Conservation (phyloP, 1,140 invertebrate genomes). For the Carcinoscorpius rotundicauda region DNA sequence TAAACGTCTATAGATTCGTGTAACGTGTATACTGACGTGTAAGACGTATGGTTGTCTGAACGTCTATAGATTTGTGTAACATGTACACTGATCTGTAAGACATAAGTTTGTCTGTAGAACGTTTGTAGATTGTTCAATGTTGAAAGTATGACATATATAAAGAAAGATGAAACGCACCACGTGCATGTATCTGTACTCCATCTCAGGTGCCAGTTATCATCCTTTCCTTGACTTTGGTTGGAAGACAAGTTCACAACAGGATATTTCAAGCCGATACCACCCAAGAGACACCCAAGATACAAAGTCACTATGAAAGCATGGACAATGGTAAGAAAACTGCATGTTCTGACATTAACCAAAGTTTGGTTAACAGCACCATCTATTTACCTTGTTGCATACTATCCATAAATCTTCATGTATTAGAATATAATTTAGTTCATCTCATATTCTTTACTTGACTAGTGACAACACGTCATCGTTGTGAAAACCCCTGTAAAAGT, state of each 20-base stretch:
- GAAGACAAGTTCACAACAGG: conserved; percentile 14
- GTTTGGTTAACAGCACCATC: neutral
- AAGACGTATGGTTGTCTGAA: too few species aligned
- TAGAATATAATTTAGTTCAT: neutral
- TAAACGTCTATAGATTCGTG: too few species aligned
- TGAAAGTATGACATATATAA: too few species aligned
- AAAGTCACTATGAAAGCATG: conserved; percentile 9
- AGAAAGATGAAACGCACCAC: neutral
- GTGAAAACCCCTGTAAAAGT: conserved; percentile 5
- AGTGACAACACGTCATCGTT: neutral
- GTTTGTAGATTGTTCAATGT: too few species aligned
- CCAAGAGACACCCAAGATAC: conserved; percentile 7
- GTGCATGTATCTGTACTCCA: too few species aligned
- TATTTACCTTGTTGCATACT: neutral
- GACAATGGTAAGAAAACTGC: neutral
- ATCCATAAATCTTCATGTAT: neutral
- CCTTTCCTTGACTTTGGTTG: conserved; percentile 13
- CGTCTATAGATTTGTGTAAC: too few species aligned
- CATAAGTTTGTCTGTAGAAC: too few species aligned
- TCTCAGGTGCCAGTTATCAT: conserved; percentile 16
- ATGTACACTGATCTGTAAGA: too few species aligned
- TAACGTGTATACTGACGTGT: too few species aligned
- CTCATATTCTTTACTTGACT: neutral
- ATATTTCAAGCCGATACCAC: conserved; percentile 12
- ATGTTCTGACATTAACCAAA: neutral